phyloP scores from a whole-genome alignment of 64 coral and sea anemone genomes.

The Stichodactyla mertensii region DNA sequence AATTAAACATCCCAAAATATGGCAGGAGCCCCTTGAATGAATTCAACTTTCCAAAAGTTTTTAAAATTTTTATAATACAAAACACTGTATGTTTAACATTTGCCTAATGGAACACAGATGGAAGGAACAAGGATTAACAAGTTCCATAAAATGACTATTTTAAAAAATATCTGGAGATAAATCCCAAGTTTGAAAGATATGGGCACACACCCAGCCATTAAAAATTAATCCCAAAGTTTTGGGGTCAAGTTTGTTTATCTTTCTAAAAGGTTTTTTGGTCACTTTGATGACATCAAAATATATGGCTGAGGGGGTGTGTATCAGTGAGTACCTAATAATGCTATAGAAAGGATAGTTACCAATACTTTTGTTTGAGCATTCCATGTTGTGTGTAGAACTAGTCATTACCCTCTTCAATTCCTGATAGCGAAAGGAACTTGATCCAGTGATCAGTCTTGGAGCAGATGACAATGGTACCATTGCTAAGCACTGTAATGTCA shows the following conservation, averaged over 20 bases:
- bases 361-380: not conserved
- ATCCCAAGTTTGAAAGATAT: not conserved
- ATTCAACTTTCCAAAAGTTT: not conserved
- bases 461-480: conserved; percentile 46
- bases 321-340: not conserved
- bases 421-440: conserved; percentile 37
- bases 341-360: not conserved
- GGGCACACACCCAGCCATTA: not conserved
- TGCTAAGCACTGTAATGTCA: conserved; percentile 39
- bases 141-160: not conserved
- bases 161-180: not conserved
- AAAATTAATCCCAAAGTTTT: not conserved
- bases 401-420: not conserved
- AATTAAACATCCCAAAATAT: no score
- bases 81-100: not conserved
- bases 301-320: not conserved
- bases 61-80: not conserved
- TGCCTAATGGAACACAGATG: no score
- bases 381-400: not conserved
- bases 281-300: not conserved
- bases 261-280: not conserved
- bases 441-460: conserved; percentile 67
- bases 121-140: not conserved
- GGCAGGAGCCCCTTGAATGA: no score
- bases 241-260: not conserved